Percentiles rank a stretch among this genome's conserved stretches.
These are phyloP conservation scores for Leptopilina boulardi DNA, from an alignment of 1,140 invertebrate species.

Conservation along the genomic window DNA sequence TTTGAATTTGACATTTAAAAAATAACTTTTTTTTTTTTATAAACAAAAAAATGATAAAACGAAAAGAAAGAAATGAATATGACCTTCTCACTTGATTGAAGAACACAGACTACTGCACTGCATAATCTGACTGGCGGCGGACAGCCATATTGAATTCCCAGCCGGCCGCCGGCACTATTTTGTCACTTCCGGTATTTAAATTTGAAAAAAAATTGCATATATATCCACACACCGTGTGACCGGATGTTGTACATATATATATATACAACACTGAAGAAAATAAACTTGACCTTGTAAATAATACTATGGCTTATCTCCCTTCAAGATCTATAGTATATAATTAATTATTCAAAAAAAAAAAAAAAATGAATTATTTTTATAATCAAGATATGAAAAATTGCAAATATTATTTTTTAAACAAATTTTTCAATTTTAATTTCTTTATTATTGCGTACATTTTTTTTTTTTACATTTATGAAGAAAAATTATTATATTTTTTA, in stretches of 20 bases:
- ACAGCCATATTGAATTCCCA: neutral
- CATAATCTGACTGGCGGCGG: too few species aligned
- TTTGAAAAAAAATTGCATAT: neutral
- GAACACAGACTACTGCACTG: constrained; percentile 5
- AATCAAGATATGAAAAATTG: too few species aligned
- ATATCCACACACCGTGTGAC: neutral
- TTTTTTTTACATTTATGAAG: too few species aligned
- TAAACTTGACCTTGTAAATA: neutral
- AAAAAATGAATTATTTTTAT: neutral
- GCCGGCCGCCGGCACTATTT: neutral
- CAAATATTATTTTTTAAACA: too few species aligned
- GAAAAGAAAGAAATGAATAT: neutral
- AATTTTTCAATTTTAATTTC: too few species aligned
- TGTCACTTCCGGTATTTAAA: constrained; percentile 4
- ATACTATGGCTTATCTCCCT: neutral
- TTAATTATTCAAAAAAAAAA: neutral
- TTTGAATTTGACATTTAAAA: too few species aligned
- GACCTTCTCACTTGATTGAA: neutral
- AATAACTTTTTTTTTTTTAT: too few species aligned
- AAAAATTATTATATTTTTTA: too few species aligned
- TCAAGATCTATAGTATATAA: neutral
- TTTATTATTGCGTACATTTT: too few species aligned
- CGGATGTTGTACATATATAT: too few species aligned
- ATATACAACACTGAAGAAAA: constrained; percentile 13
- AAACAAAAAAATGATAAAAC: neutral